phyloP scores from a whole-genome alignment of 2,797 vertebrate species.

The Sciurus carolinensis region DNA sequence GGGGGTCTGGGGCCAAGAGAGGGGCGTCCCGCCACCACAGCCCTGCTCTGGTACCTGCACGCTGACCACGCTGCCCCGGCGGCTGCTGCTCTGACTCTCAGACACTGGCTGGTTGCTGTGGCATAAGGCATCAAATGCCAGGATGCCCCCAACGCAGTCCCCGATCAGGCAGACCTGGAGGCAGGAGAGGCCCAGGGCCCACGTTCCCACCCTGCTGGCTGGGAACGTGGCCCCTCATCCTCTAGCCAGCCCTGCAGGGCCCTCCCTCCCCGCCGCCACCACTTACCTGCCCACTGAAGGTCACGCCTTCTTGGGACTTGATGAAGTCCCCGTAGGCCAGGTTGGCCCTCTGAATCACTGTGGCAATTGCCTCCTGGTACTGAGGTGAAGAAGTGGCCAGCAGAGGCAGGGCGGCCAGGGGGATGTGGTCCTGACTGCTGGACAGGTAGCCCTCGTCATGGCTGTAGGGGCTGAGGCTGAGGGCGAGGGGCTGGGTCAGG shows the following conservation, averaged over 20 bases:
- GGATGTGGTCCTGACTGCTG: constrained; percentile 99
- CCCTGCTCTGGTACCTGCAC: constrained; percentile 92
- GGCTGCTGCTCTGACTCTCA: constrained; percentile 97
- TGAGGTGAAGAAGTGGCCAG: constrained; percentile 96
- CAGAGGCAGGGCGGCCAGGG: constrained; percentile 96
- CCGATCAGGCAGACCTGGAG: constrained; percentile 97
- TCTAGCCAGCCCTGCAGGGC: not conserved
- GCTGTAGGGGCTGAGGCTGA: constrained; percentile 97
- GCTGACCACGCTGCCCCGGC: constrained; percentile 96
- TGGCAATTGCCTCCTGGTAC: constrained; percentile 97
- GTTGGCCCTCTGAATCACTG: constrained; percentile 96
- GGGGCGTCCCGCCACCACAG: too few species aligned
- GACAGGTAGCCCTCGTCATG: constrained; percentile 97
- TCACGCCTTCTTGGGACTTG: constrained; percentile 93
- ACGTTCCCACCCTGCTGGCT: not conserved
- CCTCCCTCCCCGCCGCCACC: accelerated
- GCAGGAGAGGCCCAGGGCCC: constrained; percentile 11
- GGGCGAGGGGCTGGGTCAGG: constrained; percentile 66
- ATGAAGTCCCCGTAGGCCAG: constrained; percentile 97
- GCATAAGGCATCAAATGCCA: constrained; percentile 98
- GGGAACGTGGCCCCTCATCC: accelerated
- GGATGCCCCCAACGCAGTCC: constrained; percentile 97
- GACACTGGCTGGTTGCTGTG: constrained; percentile 94
- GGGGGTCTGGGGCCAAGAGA: not conserved
- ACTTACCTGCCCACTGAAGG: constrained; percentile 96